Evolutionary conservation across 2,113 vertebrate genomes (phyloP).

Genomic region (Toxotes chatareus): DNA sequence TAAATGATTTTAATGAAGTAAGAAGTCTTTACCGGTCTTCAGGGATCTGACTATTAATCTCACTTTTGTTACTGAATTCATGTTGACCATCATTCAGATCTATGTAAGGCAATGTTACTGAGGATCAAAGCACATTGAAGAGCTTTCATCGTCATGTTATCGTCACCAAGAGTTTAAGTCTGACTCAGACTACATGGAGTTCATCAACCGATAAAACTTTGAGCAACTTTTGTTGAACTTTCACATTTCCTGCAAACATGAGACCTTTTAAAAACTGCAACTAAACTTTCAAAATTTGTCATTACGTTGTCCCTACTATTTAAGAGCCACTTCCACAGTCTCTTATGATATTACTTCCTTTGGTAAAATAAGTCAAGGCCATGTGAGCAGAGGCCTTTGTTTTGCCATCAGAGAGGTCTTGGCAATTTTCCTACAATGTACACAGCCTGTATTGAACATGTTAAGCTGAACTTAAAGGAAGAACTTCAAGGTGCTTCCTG

Average conservation of each 20-base stretch:
- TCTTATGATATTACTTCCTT: conserved; percentile 22
- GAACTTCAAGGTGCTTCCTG: conserved; percentile 61
- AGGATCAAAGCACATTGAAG: conserved; percentile 19
- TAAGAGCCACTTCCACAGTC: conserved; percentile 19
- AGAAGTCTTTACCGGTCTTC: not conserved
- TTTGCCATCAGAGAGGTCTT: conserved; percentile 40
- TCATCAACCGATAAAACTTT: conserved; percentile 17
- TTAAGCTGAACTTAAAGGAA: conserved; percentile 53
- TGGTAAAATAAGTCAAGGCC: conserved; percentile 24
- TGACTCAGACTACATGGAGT: conserved; percentile 10
- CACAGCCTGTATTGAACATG: conserved; percentile 40
- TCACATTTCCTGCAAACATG: not conserved
- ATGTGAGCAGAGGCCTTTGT: conserved; percentile 26
- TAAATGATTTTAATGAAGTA: not conserved
- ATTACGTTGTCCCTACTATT: not conserved
- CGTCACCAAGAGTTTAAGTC: conserved; percentile 25
- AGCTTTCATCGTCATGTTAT: conserved; percentile 8
- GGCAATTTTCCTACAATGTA: conserved; percentile 29
- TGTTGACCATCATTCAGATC: not conserved
- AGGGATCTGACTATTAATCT: conserved; percentile 9
- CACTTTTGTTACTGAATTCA: not conserved
- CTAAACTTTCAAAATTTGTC: conserved; percentile 1
- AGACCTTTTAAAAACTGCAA: not conserved
- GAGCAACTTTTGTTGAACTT: not conserved
- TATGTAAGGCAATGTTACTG: conserved; percentile 3